A percentile compares a stretch with the other conserved stretches of the same genome.
Evolutionary conservation across 2,113 vertebrate genomes (phyloP).

Genomic region (Odontesthes bonariensis): DNA sequence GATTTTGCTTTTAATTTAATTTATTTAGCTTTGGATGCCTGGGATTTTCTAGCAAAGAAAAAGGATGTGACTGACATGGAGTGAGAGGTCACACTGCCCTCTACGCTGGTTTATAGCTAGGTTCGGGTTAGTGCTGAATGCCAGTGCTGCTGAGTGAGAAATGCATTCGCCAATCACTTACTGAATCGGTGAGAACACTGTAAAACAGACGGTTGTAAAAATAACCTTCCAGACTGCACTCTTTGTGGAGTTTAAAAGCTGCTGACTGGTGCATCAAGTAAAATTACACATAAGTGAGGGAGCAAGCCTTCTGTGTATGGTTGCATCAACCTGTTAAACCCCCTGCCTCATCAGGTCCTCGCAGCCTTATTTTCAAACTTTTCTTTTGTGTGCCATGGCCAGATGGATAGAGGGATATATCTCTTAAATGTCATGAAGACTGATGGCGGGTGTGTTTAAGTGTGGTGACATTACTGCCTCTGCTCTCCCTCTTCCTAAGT

Average conservation of each 20-base stretch:
- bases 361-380: slow-evolving; percentile 40
- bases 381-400: slow-evolving; percentile 36
- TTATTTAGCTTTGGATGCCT: slow-evolving; percentile 26
- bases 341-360: slow-evolving; percentile 42
- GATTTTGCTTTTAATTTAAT: slow-evolving; percentile 42
- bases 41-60: slow-evolving; percentile 1
- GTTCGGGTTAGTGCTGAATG: neutral
- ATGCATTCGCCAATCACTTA: slow-evolving; percentile 27
- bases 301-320: slow-evolving; percentile 39
- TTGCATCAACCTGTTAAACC: slow-evolving; percentile 43
- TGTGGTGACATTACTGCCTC: slow-evolving; percentile 80
- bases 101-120: neutral
- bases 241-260: slow-evolving; percentile 10
- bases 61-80: neutral
- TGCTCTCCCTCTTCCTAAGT: slow-evolving; percentile 70
- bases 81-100: slow-evolving; percentile 14
- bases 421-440: slow-evolving; percentile 79
- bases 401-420: slow-evolving; percentile 57
- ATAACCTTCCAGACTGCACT: slow-evolving; percentile 10
- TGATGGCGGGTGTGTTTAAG: slow-evolving; percentile 73
- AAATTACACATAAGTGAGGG: slow-evolving; percentile 11
- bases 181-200: slow-evolving; percentile 9
- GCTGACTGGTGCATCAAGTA: slow-evolving; percentile 30
- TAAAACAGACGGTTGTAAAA: slow-evolving; percentile 48
- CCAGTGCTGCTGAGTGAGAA: neutral